Evolutionary conservation across 2,888 invertebrate species (phyloP).

Genomic region (Willowsia nigromaculata): DNA sequence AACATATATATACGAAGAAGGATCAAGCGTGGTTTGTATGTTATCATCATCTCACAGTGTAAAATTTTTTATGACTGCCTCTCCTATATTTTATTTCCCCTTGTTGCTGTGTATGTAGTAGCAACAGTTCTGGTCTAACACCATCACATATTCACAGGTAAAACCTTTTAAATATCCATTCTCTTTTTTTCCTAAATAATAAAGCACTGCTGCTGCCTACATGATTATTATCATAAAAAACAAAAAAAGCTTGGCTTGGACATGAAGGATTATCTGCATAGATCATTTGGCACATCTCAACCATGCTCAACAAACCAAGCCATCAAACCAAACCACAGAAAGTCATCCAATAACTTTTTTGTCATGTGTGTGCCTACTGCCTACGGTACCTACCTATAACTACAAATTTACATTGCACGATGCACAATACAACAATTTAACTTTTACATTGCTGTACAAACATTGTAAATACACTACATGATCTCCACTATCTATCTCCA

Average conservation of each 20-base stretch:
- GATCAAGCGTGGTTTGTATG: not conserved
- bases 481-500: not conserved
- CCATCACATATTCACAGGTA: not conserved
- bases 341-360: not conserved
- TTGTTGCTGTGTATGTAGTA: not conserved
- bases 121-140: not conserved
- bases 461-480: not conserved
- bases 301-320: not conserved
- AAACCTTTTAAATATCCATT: conserved; percentile 51
- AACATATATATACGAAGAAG: not conserved
- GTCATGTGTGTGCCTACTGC: not conserved
- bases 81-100: conserved; percentile 46
- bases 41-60: not conserved
- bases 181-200: conserved; percentile 17
- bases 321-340: not conserved
- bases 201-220: not conserved
- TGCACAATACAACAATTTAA: not conserved
- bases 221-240: not conserved
- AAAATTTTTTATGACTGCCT: conserved; percentile 27
- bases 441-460: not conserved
- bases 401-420: too few species aligned
- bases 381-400: too few species aligned
- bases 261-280: not conserved
- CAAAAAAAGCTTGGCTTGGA: not conserved
- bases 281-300: conserved; percentile 24